phyloP scores from a whole-genome alignment of 1,140 invertebrate species.

The Zeugodacus cucurbitae region DNA sequence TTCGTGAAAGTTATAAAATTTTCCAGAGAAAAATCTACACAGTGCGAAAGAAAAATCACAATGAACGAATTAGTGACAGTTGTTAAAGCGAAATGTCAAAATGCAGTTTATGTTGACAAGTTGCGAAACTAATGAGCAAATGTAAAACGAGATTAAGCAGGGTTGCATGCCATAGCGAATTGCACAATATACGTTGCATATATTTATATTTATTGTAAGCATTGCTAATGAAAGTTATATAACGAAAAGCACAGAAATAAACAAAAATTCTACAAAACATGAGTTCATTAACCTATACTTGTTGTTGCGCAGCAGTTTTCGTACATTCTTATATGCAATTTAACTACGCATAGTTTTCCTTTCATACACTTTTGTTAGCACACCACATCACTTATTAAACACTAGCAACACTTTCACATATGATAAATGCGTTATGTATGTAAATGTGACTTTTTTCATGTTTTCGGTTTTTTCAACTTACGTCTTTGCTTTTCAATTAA shows the following conservation, averaged over 20 bases:
- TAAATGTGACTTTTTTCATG: neutral
- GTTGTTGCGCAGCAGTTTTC: no score
- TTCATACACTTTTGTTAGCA: no score
- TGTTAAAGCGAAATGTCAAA: neutral
- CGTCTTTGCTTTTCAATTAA: constrained; percentile 2
- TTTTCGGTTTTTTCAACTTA: neutral
- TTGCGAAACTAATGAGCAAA: neutral
- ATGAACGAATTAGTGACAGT: neutral
- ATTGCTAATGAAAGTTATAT: neutral
- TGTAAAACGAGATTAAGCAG: neutral
- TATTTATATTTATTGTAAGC: neutral
- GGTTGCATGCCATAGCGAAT: neutral
- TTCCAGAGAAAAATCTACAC: neutral
- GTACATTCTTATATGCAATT: no score
- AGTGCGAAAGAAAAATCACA: neutral
- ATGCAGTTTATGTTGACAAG: neutral
- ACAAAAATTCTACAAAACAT: neutral
- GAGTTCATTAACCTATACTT: neutral
- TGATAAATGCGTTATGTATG: neutral
- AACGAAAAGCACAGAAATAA: neutral
- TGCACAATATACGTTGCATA: neutral
- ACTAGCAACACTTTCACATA: neutral
- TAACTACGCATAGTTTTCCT: neutral
- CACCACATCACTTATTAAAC: neutral
- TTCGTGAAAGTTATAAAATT: constrained; percentile 21